Evolutionary conservation across 2,888 invertebrate genomes (phyloP).

Genomic region (Drosophila kuntzei): DNA sequence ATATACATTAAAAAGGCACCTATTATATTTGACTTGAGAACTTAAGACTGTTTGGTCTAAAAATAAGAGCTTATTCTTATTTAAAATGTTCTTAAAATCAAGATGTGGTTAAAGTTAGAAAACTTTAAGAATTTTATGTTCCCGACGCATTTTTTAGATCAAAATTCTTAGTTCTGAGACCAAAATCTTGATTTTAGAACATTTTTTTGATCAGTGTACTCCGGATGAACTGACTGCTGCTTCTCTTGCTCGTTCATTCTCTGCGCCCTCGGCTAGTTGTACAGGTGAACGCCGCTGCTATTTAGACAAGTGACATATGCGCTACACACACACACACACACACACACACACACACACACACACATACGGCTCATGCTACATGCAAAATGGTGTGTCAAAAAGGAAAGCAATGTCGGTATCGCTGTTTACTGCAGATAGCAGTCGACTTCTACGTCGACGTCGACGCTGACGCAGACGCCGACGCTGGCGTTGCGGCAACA

Average conservation of each 20-base stretch:
- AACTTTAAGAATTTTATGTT: too few species aligned
- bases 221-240: too few species aligned
- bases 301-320: conserved; percentile 78
- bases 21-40: too few species aligned
- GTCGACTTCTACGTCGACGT: conserved; percentile 15
- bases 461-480: conserved; percentile 19
- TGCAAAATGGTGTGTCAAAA: conserved; percentile 76
- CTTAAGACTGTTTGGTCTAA: too few species aligned
- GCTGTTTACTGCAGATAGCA: conserved; percentile 26
- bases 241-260: background rate
- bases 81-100: too few species aligned
- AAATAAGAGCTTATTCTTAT: too few species aligned
- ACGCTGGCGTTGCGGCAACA: conserved; percentile 31
- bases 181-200: too few species aligned
- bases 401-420: conserved; percentile 52
- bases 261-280: conserved; percentile 34
- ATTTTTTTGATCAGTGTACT: too few species aligned
- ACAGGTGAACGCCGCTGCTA: conserved; percentile 68
- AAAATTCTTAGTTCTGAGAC: too few species aligned
- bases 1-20: too few species aligned
- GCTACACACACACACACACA: conserved; percentile 34
- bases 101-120: too few species aligned
- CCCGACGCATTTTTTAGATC: too few species aligned
- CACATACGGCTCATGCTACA: conserved; percentile 59
- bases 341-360: conserved; percentile 8